Evolutionary conservation across 1,140 invertebrate species (phyloP), one percentile per base, ranked within the genome.

Genomic region (Drosophila micromelanica): DNA sequence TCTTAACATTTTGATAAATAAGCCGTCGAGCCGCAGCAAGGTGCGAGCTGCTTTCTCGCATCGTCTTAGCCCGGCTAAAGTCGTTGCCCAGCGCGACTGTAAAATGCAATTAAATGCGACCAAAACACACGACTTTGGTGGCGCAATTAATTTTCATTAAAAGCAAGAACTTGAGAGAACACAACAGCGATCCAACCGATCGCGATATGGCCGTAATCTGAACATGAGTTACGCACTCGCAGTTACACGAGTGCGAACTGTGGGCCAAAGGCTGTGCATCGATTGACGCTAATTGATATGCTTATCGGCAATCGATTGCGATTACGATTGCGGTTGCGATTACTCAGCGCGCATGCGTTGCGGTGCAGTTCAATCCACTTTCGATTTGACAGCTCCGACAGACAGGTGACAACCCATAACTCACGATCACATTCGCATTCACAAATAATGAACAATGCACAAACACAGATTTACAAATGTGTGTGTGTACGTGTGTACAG

Each of bases 401-500:
- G 90, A 91, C 90, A 91, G 86, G 90, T 91, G 90, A 91, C 90
- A 91, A 91, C 55, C 87, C 87, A 91, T 91, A 91, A 91, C 82
- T 91, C 80, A 91, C 72, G 62, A 64, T 69, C 64, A 11, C 59
- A 38, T 38, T 38, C 52, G 51, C 68, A 71, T 72, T 65, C 61
- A 35, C 38, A 40, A 32, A 48, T 56, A 55, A n/a, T 17, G 20
- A 23, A 23, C 20, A 23, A 23, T 23, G 20, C 20, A 23, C 20
- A 23, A 23, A 30, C 20, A 59, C 32, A 35, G 32, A 40, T 20
- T 7, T 57, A 23, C 9, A 65, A 27, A 6, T 56, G 2, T 13
- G 6, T 55, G 11, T 42, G 13, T n/a, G 1, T 30, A 43, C 30
- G 49, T 77, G 69, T 78, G 40, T 56, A n/a, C 69, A 65, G 32